A percentile compares a stretch with the other conserved stretches of the same genome.
Evolutionary conservation across 2,888 invertebrate species (phyloP).

Genomic region (Hydroisotoma schaefferi): DNA sequence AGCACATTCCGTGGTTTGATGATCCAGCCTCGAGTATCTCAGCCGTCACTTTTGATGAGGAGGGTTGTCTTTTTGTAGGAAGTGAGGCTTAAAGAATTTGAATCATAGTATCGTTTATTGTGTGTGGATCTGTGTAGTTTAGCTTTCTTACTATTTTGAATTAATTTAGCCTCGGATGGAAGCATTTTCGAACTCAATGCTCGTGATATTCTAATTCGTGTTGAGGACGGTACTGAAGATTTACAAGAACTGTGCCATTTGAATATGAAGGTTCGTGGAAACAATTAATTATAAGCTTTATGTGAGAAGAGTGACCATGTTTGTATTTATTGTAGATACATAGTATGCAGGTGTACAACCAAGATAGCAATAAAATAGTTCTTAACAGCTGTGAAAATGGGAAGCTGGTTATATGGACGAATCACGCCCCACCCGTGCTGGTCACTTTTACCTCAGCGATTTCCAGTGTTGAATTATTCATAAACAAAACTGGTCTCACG

Average conservation of each 20-base stretch:
- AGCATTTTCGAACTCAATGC: conserved; percentile 42
- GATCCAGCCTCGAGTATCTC: conserved; percentile 40
- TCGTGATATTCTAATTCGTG: conserved; percentile 14
- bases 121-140: neutral
- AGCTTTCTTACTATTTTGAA: neutral
- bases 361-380: conserved; percentile 41
- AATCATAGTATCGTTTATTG: neutral
- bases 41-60: conserved; percentile 44
- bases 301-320: no score
- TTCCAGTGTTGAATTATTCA: conserved; percentile 38
- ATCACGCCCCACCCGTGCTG: conserved; percentile 40
- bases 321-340: conserved; percentile 42
- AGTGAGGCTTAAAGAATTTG: conserved; percentile 22
- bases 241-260: conserved; percentile 32
- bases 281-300: neutral
- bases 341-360: conserved; percentile 40
- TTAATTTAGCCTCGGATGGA: conserved; percentile 37
- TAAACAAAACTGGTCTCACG: conserved; percentile 40
- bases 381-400: conserved; percentile 42
- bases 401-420: conserved; percentile 40
- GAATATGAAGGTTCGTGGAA: neutral
- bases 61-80: conserved; percentile 44
- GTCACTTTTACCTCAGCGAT: conserved; percentile 43
- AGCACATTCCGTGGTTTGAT: conserved; percentile 44
- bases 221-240: conserved; percentile 16